Evolutionary conservation across 2,888 invertebrate species (phyloP).

Genomic region (Phaedon cochleariae): DNA sequence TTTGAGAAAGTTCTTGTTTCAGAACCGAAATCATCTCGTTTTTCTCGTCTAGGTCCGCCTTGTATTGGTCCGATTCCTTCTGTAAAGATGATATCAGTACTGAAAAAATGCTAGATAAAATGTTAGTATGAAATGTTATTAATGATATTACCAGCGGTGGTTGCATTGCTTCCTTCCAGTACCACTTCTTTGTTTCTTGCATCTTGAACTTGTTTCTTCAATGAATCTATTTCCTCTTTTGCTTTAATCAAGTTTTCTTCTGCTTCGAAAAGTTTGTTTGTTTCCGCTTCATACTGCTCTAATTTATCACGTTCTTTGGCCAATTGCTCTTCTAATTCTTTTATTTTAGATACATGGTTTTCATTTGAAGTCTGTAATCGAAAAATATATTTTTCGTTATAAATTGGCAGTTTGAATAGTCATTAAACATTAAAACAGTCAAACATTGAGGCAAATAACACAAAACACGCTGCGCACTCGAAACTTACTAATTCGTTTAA

Average conservation of each 20-base stretch:
- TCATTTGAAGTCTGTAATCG: constrained; percentile 62
- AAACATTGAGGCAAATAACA: neutral
- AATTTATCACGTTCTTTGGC: constrained; percentile 61
- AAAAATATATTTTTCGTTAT: neutral
- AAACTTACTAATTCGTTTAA: constrained; percentile 64
- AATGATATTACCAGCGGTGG: constrained; percentile 39
- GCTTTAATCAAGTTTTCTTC: constrained; percentile 72
- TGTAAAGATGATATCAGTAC: constrained; percentile 47
- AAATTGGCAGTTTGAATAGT: too few relatives aligned
- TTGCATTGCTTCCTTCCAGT: constrained; percentile 43
- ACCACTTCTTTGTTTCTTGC: constrained; percentile 63
- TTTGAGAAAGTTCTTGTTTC: constrained; percentile 44
- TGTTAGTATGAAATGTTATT: constrained; percentile 12
- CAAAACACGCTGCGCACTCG: constrained; percentile 15
- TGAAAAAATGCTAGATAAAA: constrained; percentile 41
- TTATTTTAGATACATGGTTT: constrained; percentile 62
- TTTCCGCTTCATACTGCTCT: constrained; percentile 65
- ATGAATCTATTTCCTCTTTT: constrained; percentile 67
- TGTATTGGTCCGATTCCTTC: constrained; percentile 49
- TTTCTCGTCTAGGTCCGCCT: constrained; percentile 44
- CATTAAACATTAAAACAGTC: neutral
- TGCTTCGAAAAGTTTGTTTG: constrained; percentile 70
- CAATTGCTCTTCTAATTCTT: constrained; percentile 63
- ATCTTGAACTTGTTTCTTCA: constrained; percentile 66
- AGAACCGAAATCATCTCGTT: constrained; percentile 43